Percentiles rank a stretch among this genome's conserved stretches.
Conservation (phyloP, 1,140 invertebrate genomes). For the Whitmania pigra region DNA sequence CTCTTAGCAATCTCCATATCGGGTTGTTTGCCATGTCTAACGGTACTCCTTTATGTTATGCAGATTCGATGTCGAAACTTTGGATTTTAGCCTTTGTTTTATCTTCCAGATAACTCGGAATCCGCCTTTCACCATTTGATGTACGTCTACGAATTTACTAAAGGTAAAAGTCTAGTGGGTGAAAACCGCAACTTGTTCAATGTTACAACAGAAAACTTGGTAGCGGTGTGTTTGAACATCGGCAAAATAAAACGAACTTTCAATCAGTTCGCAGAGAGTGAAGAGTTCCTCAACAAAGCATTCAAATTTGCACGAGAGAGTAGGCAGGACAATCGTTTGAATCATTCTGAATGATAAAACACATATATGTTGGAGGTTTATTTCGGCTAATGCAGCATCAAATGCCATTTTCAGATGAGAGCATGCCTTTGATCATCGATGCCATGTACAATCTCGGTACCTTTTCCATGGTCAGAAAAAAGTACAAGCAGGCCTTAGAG, state of each 20-base stretch:
- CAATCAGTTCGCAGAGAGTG: no score
- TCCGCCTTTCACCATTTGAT: background rate
- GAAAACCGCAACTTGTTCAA: no score
- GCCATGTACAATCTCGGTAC: conserved; percentile 1
- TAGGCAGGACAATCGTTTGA: no score
- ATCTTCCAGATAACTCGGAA: background rate
- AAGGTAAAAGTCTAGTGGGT: background rate
- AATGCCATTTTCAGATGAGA: background rate
- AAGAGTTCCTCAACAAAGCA: no score
- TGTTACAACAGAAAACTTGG: no score
- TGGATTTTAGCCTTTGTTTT: background rate
- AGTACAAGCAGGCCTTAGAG: background rate
- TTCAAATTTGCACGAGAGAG: no score
- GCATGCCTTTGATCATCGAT: background rate
- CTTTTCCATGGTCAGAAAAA: background rate
- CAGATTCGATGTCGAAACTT: background rate
- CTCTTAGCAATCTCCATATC: background rate
- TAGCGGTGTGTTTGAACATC: no score
- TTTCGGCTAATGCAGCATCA: no score
- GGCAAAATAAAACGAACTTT: no score
- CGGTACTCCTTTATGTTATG: background rate
- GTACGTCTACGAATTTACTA: conserved; percentile 1
- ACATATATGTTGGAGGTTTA: no score
- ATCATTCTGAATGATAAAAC: no score
- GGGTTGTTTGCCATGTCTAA: background rate